Conservation (phyloP, 2,888 invertebrate species). For the Dynastes tityus region DNA sequence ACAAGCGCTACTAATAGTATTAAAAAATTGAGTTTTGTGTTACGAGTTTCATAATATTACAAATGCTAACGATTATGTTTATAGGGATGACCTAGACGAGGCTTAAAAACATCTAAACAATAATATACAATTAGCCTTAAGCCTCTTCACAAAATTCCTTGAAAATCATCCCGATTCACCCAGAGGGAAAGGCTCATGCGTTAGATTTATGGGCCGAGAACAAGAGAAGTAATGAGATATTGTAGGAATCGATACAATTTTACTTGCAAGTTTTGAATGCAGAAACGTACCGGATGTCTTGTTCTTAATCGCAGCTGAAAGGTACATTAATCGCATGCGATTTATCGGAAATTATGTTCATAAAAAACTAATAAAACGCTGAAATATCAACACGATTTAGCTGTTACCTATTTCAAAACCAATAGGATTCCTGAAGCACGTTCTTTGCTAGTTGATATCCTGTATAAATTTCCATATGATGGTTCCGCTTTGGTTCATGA, state of each 20-base stretch:
- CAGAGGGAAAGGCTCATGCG: slow-evolving; percentile 77
- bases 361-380: slow-evolving; percentile 79
- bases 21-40: slow-evolving; percentile 67
- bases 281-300: slow-evolving; percentile 74
- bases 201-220: slow-evolving; percentile 79
- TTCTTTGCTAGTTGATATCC: slow-evolving; percentile 77
- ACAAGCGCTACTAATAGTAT: slow-evolving; percentile 33
- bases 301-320: slow-evolving; percentile 75
- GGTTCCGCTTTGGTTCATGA: slow-evolving; percentile 85
- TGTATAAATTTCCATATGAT: slow-evolving; percentile 82
- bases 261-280: slow-evolving; percentile 78
- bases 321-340: slow-evolving; percentile 82
- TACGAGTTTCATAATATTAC: slow-evolving; percentile 75
- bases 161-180: slow-evolving; percentile 75
- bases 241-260: slow-evolving; percentile 78
- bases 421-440: slow-evolving; percentile 79
- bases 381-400: slow-evolving; percentile 80
- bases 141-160: slow-evolving; percentile 74
- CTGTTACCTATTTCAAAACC: slow-evolving; percentile 83
- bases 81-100: slow-evolving; percentile 68
- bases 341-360: slow-evolving; percentile 86
- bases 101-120: slow-evolving; percentile 65
- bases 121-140: slow-evolving; percentile 73
- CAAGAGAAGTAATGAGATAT: slow-evolving; percentile 78
- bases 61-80: slow-evolving; percentile 73